Evolutionary conservation across 2,113 vertebrate genomes (phyloP).

Genomic region (Lynx canadensis): DNA sequence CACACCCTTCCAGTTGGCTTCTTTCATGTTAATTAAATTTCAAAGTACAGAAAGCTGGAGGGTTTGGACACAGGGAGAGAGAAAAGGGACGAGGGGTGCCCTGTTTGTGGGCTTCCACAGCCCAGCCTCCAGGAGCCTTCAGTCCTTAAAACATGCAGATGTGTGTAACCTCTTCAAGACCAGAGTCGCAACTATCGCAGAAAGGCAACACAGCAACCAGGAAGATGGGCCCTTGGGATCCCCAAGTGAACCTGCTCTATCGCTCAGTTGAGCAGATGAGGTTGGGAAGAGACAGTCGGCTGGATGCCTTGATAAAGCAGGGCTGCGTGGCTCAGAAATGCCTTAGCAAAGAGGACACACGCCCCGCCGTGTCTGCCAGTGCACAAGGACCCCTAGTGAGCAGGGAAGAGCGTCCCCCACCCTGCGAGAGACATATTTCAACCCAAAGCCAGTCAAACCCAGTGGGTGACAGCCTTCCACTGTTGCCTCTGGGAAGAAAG

Average conservation of each 20-base stretch:
- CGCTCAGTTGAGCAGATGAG: not conserved
- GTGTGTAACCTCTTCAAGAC: constrained; percentile 35
- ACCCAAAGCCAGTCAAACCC: not conserved
- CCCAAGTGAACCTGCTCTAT: not conserved
- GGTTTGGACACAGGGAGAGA: not conserved
- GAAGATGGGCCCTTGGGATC: not conserved
- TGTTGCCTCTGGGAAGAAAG: constrained; percentile 19
- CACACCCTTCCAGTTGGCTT: constrained; percentile 8
- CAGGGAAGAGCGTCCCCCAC: not conserved
- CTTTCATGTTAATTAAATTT: constrained; percentile 21
- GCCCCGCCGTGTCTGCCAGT: not conserved
- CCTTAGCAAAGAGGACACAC: not conserved
- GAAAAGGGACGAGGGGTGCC: not conserved
- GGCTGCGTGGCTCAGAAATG: not conserved
- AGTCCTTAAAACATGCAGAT: constrained; percentile 52
- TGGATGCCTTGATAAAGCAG: not conserved
- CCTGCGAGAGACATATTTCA: not conserved
- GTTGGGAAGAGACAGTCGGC: not conserved
- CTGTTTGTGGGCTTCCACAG: not conserved
- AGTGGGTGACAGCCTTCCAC: not conserved
- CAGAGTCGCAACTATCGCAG: constrained; percentile 28
- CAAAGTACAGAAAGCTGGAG: not conserved
- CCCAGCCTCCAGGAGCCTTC: constrained; percentile 54
- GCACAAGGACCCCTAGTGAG: not conserved
- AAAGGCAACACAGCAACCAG: not conserved